These are phyloP conservation scores for Eustalomyia histrio DNA, from an alignment of 2,888 invertebrate species.

Conservation along the genomic window DNA sequence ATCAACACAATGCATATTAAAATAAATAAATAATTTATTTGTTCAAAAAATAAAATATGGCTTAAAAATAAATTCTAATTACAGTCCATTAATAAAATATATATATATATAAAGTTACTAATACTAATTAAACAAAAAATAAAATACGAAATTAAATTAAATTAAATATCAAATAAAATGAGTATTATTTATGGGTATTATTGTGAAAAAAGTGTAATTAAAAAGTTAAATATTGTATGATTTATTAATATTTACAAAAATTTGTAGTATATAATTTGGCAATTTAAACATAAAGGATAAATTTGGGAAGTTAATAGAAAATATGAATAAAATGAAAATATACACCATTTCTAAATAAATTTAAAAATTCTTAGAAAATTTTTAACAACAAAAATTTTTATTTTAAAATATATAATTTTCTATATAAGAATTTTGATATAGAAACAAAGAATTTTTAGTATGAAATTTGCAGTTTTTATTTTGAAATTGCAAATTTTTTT, in stretches of 20 bases:
- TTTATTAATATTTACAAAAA: not conserved
- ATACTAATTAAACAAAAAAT: conserved; percentile 40
- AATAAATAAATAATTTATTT: conserved; percentile 60
- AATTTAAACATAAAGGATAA: not conserved
- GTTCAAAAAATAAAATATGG: conserved; percentile 47
- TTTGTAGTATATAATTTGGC: not conserved
- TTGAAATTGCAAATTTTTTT: too few relatives aligned
- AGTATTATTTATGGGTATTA: not conserved
- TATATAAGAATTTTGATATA: too few relatives aligned
- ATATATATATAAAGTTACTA: conserved; percentile 19
- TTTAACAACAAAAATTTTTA: too few relatives aligned
- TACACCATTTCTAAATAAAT: too few relatives aligned
- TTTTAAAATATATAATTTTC: too few relatives aligned
- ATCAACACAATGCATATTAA: not conserved
- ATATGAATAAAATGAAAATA: too few relatives aligned
- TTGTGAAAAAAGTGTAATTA: not conserved
- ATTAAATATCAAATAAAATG: conserved; percentile 27
- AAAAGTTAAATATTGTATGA: not conserved
- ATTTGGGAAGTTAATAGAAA: not conserved
- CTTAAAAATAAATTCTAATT: conserved; percentile 56
- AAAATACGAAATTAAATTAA: not conserved
- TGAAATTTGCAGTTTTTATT: too few relatives aligned
- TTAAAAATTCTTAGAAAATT: too few relatives aligned
- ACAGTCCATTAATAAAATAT: conserved; percentile 54
- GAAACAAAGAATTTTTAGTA: too few relatives aligned